Percentiles rank a stretch among this genome's conserved stretches.
Evolutionary conservation across 2,888 invertebrate genomes (phyloP).

Genomic region (Lamproptera curius): DNA sequence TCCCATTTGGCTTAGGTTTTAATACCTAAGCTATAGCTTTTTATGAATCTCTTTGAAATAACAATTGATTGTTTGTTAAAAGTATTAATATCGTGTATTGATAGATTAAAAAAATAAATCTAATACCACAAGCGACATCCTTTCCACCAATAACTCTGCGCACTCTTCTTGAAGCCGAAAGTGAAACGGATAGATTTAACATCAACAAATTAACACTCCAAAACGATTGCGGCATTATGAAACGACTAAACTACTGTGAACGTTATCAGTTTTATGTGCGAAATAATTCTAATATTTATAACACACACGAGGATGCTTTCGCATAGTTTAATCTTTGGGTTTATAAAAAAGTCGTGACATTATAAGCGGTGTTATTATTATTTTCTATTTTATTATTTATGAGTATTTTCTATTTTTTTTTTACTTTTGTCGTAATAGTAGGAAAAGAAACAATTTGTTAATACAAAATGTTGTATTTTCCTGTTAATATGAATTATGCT

Average conservation of each 20-base stretch:
- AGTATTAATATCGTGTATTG: constrained; percentile 2
- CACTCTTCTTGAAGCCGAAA: constrained; percentile 41
- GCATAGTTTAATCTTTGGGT: constrained; percentile 1
- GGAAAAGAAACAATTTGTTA: no score
- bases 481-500: no score
- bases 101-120: constrained; percentile 17
- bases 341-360: constrained; percentile 8
- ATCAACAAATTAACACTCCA: constrained; percentile 9
- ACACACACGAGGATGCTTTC: no score
- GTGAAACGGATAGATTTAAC: constrained; percentile 26
- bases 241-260: constrained; percentile 5
- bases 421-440: no score
- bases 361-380: no score
- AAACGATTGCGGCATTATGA: constrained; percentile 8
- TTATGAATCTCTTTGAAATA: no score
- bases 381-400: no score
- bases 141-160: constrained; percentile 57
- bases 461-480: no score
- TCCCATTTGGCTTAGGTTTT: no score
- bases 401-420: no score
- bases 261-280: constrained; percentile 8
- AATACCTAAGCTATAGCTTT: no score
- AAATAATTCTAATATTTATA: constrained; percentile 9
- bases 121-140: constrained; percentile 56
- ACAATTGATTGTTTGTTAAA: no score